Evolutionary conservation across 2,888 invertebrate genomes (phyloP).

Genomic region (Branchellion lobata): DNA sequence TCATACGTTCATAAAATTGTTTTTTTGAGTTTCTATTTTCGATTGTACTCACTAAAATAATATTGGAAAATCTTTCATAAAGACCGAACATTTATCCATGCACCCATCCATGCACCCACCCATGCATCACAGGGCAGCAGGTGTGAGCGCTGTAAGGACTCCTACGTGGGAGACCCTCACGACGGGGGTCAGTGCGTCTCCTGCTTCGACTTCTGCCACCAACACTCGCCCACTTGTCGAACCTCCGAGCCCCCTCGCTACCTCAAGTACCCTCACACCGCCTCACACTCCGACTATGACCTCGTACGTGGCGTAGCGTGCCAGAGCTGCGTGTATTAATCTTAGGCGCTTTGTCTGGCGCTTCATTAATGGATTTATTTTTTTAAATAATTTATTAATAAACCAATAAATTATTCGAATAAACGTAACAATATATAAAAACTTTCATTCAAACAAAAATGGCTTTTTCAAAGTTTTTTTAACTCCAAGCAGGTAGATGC

Average conservation of each 20-base stretch:
- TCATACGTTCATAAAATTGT: too few species aligned
- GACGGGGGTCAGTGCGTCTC: conserved; percentile 81
- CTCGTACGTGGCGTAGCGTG: conserved; percentile 39
- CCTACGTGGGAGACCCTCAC: conserved; percentile 85
- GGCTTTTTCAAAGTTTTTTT: too few species aligned
- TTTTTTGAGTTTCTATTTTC: neutral
- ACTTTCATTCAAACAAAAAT: too few species aligned
- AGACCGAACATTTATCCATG: too few species aligned
- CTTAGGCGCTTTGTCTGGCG: conserved; percentile 13
- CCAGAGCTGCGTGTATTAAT: too few species aligned
- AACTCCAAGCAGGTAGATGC: neutral
- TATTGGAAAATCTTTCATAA: too few species aligned
- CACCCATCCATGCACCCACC: too few species aligned
- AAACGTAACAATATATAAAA: too few species aligned
- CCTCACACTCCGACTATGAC: conserved; percentile 21
- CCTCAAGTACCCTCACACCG: conserved; percentile 1
- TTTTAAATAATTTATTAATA: too few species aligned
- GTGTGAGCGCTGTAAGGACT: conserved; percentile 84
- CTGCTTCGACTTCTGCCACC: conserved; percentile 84
- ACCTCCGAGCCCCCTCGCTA: conserved; percentile 40
- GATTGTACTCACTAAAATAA: too few species aligned
- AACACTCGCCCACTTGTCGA: conserved; percentile 69
- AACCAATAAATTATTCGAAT: too few species aligned
- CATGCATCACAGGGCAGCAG: conserved; percentile 66
- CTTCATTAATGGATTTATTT: too few species aligned